Percentiles rank a stretch among this genome's conserved stretches.
phyloP scores from a whole-genome alignment of 1,140 invertebrate genomes.

The Apis laboriosa region DNA sequence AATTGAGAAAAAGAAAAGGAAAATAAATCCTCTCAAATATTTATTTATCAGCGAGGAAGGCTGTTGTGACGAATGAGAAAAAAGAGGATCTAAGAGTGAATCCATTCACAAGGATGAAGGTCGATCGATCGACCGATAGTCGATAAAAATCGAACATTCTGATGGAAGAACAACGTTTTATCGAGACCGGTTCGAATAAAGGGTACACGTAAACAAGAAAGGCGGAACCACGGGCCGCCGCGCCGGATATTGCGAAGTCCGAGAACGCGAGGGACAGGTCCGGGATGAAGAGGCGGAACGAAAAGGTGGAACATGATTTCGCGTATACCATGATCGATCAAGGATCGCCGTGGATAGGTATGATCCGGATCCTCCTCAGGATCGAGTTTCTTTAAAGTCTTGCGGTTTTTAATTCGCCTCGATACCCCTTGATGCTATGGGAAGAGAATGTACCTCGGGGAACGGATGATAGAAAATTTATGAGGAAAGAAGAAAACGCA shows the following conservation, averaged over 20 bases:
- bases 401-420: constrained; percentile 13
- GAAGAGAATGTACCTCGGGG: background rate
- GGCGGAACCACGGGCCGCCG: constrained; percentile 73
- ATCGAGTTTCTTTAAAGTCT: constrained; percentile 11
- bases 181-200: constrained; percentile 35
- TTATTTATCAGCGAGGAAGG: background rate
- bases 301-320: constrained; percentile 49
- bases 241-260: constrained; percentile 72
- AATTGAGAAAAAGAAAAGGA: background rate
- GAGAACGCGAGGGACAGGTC: constrained; percentile 55
- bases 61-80: background rate
- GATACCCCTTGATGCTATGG: background rate
- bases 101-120: background rate
- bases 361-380: background rate
- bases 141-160: constrained; percentile 5
- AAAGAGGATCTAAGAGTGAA: background rate
- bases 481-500: background rate
- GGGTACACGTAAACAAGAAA: constrained; percentile 58
- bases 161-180: constrained; percentile 20
- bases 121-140: background rate
- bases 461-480: background rate
- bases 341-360: background rate
- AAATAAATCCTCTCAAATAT: constrained; percentile 17
- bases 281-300: constrained; percentile 63
- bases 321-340: background rate